These are phyloP conservation scores for Nemurella pictetii DNA, from an alignment of 2,888 invertebrate genomes.

Conservation along the genomic window DNA sequence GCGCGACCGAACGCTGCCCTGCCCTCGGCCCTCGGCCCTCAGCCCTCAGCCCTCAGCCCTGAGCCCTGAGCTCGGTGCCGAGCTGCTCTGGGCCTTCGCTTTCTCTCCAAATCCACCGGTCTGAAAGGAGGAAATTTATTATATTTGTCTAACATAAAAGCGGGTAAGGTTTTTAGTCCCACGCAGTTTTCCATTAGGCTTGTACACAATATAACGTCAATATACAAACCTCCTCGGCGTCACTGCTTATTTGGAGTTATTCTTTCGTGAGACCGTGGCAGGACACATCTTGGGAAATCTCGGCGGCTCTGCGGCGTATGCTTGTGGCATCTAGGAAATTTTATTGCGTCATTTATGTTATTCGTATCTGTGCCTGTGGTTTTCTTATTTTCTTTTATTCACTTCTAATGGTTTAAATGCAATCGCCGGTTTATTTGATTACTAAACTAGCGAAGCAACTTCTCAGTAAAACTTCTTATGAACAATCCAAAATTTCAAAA, in stretches of 20 bases:
- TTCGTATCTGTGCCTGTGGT: no score
- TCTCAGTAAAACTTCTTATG: no score
- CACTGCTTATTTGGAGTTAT: not conserved
- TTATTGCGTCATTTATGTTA: not conserved
- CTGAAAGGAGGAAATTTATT: slow-evolving; percentile 9
- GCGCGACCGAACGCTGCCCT: no score
- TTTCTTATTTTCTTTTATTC: no score
- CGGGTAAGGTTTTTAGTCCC: not conserved
- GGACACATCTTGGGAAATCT: not conserved
- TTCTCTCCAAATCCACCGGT: not conserved
- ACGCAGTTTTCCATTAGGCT: not conserved
- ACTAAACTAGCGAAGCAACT: no score
- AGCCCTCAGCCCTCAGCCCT: no score
- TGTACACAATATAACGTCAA: not conserved
- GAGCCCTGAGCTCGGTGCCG: no score
- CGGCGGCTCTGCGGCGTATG: not conserved
- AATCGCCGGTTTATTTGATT: no score
- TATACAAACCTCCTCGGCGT: not conserved
- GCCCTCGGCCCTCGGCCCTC: no score
- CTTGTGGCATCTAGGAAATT: not conserved
- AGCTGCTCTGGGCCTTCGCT: not conserved
- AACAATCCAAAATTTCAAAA: no score
- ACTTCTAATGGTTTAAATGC: no score
- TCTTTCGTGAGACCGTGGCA: not conserved
- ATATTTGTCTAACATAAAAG: slow-evolving; percentile 3